These are phyloP conservation scores for Caenorhabditis sp. DNA, from an alignment of 2,888 invertebrate species.

Conservation along the genomic window DNA sequence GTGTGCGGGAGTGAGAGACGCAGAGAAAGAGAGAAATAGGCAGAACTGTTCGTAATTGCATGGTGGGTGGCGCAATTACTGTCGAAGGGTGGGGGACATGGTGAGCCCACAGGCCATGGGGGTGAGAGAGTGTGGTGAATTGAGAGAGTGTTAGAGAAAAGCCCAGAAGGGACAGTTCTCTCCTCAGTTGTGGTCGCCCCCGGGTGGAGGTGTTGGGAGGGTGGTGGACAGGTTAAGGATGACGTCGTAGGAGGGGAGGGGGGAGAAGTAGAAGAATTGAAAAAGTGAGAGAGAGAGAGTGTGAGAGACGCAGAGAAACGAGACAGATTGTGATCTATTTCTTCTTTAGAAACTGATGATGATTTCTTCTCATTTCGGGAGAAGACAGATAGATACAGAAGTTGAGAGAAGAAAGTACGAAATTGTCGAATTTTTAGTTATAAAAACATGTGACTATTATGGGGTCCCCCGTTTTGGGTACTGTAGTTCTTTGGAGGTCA, in stretches of 20 bases:
- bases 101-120: not conserved
- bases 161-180: conserved; percentile 24
- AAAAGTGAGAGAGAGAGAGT: conserved; percentile 11
- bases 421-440: conserved; percentile 37
- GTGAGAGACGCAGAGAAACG: conserved; percentile 17
- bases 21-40: conserved; percentile 14
- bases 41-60: not conserved
- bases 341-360: conserved; percentile 43
- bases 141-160: not conserved
- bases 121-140: not conserved
- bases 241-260: conserved; percentile 38
- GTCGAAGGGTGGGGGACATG: not conserved
- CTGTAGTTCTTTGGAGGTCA: conserved; percentile 10
- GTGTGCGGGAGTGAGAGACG: conserved; percentile 1
- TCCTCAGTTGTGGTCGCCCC: conserved; percentile 20
- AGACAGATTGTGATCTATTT: conserved; percentile 54
- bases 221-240: conserved; percentile 49
- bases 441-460: conserved; percentile 31
- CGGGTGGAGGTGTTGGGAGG: not conserved
- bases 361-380: not conserved
- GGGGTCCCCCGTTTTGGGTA: not conserved
- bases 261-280: conserved; percentile 14
- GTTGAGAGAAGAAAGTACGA: conserved; percentile 28
- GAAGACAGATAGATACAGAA: not conserved
- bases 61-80: not conserved